Conservation (phyloP, 1,140 invertebrate species). For the Metaphire vulgaris region DNA sequence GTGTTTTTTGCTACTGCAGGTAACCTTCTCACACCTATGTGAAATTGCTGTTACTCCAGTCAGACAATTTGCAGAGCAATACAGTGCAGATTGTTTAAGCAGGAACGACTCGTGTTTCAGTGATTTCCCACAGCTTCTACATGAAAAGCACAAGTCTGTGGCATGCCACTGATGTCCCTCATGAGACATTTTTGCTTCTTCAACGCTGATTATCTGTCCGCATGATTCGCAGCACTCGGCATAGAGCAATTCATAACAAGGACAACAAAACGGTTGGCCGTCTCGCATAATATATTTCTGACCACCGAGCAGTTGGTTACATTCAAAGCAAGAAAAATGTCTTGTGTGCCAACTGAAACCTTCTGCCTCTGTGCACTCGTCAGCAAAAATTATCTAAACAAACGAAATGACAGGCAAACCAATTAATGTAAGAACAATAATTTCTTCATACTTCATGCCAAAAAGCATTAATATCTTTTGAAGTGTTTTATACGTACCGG, state of each 20-base stretch:
- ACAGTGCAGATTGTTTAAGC: constrained; percentile 84
- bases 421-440: too few species aligned
- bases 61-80: constrained; percentile 60
- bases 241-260: constrained; percentile 88
- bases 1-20: background rate
- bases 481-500: too few species aligned
- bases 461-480: too few species aligned
- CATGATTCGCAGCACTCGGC: constrained; percentile 96
- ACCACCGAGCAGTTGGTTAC: constrained; percentile 84
- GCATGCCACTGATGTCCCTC: constrained; percentile 98
- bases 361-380: constrained; percentile 97
- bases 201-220: constrained; percentile 88
- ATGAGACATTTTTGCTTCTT: constrained; percentile 95
- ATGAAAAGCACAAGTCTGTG: constrained; percentile 88
- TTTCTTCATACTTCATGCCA: too few species aligned
- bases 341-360: constrained; percentile 97
- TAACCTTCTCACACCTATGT: background rate
- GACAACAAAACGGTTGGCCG: constrained; percentile 82
- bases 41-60: constrained; percentile 14
- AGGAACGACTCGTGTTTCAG: constrained; percentile 86
- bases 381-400: constrained; percentile 90
- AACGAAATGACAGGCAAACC: too few species aligned
- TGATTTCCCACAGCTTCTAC: constrained; percentile 82
- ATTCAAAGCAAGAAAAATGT: constrained; percentile 94
- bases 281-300: constrained; percentile 96